Conservation (phyloP, 2,888 invertebrate genomes). For the Euclidia mi region DNA sequence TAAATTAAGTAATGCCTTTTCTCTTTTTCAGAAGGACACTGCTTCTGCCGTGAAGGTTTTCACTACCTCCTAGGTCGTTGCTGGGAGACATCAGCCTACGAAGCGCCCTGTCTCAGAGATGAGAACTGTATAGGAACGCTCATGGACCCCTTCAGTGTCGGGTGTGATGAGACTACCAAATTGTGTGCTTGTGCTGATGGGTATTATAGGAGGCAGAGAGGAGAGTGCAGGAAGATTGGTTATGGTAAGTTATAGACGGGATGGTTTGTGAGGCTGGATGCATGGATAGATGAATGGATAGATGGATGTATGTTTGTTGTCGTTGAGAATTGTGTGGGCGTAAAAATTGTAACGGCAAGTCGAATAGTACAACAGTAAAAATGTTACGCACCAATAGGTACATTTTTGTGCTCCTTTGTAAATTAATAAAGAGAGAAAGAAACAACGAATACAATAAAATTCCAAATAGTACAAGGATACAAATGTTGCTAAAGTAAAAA, state of each 20-base stretch:
- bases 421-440: too few relatives aligned
- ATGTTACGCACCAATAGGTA: too few relatives aligned
- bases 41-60: constrained; percentile 68
- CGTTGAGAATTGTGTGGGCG: too few relatives aligned
- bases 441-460: too few relatives aligned
- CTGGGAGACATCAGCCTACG: constrained; percentile 69
- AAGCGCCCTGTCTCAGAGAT: constrained; percentile 62
- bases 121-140: constrained; percentile 73
- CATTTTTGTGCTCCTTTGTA: too few relatives aligned
- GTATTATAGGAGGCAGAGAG: constrained; percentile 76
- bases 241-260: constrained; percentile 72
- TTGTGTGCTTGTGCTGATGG: constrained; percentile 74
- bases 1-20: background rate
- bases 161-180: constrained; percentile 54
- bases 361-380: too few relatives aligned
- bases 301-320: too few relatives aligned
- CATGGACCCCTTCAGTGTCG: constrained; percentile 72
- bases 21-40: constrained; percentile 61
- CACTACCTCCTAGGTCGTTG: constrained; percentile 82
- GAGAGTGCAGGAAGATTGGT: constrained; percentile 77
- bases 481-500: too few relatives aligned
- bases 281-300: too few relatives aligned
- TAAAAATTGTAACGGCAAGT: too few relatives aligned
- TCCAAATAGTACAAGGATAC: too few relatives aligned
- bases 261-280: too few relatives aligned